Conservation (phyloP, 2,113 vertebrate species). For the Chaetodon auriga region DNA sequence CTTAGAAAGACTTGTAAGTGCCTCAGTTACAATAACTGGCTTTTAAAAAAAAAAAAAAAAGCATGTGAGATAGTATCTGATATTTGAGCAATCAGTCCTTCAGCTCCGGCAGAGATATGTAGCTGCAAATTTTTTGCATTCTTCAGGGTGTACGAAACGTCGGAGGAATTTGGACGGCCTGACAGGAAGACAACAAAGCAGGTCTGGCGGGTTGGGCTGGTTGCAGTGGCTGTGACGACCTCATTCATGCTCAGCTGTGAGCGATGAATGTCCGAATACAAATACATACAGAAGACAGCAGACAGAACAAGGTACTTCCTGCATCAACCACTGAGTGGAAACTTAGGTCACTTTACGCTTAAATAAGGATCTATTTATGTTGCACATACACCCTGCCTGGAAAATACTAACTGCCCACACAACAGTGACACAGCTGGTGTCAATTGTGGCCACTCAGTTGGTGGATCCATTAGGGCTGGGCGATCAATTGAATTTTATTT, state of each 20-base stretch:
- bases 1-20: neutral
- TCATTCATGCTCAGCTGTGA: slow-evolving; percentile 22
- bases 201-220: slow-evolving; percentile 56
- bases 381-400: slow-evolving; percentile 15
- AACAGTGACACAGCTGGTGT: neutral
- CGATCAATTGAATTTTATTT: no score
- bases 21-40: neutral
- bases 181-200: slow-evolving; percentile 35
- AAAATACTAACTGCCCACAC: slow-evolving; percentile 39
- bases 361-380: slow-evolving; percentile 40
- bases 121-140: slow-evolving; percentile 31
- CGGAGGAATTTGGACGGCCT: slow-evolving; percentile 45
- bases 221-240: neutral
- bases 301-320: slow-evolving; percentile 17
- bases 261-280: neutral
- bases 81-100: neutral
- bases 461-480: no score
- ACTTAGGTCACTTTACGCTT: slow-evolving; percentile 10
- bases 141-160: slow-evolving; percentile 8
- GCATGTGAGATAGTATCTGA: no score
- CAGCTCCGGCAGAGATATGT: neutral
- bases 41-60: neutral
- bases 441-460: neutral
- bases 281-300: neutral
- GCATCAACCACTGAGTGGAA: slow-evolving; percentile 61